Base-by-base conservation (phyloP, 2,113 vertebrate genomes). In the Podiceps cristatus region DNA sequence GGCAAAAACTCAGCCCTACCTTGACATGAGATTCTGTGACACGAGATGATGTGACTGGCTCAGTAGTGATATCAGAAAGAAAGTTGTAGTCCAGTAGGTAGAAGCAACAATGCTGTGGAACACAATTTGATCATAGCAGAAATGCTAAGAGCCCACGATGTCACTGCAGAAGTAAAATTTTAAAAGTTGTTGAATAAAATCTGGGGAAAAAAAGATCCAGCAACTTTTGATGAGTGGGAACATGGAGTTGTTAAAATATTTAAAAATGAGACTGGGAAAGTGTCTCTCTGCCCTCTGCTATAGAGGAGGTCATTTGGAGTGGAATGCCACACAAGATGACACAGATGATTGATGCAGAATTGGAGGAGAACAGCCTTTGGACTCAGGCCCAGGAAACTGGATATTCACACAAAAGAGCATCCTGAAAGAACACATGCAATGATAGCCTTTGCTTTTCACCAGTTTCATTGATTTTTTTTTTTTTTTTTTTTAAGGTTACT, bases 221-320 rank as follows among this genome's bases (percentile, higher is more conserved):
- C 18, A 64, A 14, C 27, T 72, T 91, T 49, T 49, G 33, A 49
- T 24, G n/a, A 25, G 33, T 23, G 4, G 7, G 47, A 72, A 52
- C 35, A 19, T 18, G n/a, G 13, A 75, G 11, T 49, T 81, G 19
- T 33, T 84, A 67, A 86, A 93, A 68, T 67, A n/a, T 56, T 85
- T 49, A 23, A 64, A 68, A 49, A 63, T 11, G 5, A 63, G 33
- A 25, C 11, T 20, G 20, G 13, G 28, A 52, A 84, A 37, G 6
- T 29, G 4, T 56, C 3, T 64, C 13, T 64, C 13, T 90, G 49
- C 18, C 44, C 37, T 60, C 0, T 0, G 0, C 22, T 49, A 9
- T 2, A 37, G 33, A 6, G 29, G 20, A 59, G 19, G 60, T 55
- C 33, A 81, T 81, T 59, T 71, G 18, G 40, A 78, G 64, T n/a